Conservation (phyloP, 2,113 vertebrate genomes). For the Tupaia tana region DNA sequence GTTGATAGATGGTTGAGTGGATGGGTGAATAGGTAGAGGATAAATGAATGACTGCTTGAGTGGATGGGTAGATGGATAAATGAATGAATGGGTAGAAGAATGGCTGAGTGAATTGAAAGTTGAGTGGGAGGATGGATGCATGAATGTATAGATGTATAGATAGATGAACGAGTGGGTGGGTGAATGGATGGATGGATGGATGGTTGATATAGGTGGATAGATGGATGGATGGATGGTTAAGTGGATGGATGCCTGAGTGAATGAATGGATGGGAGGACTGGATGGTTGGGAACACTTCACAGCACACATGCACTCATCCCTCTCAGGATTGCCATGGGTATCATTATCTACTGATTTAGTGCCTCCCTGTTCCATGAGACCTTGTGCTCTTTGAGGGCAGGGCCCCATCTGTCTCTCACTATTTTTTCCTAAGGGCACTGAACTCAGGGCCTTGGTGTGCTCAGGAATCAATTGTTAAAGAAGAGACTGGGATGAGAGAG, state of each 20-base stretch:
- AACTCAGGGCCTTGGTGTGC: background rate
- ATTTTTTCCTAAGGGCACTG: background rate
- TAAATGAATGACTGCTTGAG: too few species aligned
- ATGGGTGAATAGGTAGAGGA: background rate
- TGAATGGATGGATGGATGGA: background rate
- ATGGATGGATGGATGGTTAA: too few species aligned
- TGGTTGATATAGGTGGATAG: too few species aligned
- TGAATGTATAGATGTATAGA: too few species aligned
- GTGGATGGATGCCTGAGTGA: too few species aligned
- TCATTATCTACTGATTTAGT: background rate
- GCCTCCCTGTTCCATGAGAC: background rate
- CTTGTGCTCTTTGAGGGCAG: fast-evolving
- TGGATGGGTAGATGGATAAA: too few species aligned
- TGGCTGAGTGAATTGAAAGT: background rate
- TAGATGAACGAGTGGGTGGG: background rate
- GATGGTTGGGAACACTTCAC: background rate
- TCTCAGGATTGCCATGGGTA: background rate
- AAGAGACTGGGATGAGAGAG: too few species aligned
- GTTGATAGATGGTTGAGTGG: fast-evolving
- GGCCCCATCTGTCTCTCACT: too few species aligned
- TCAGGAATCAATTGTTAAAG: background rate
- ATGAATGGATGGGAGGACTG: background rate
- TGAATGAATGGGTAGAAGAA: background rate
- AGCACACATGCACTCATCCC: background rate
- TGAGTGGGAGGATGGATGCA: background rate